Base-by-base conservation (phyloP, 2,113 vertebrate genomes). In the Girardinichthys multiradiatus region DNA sequence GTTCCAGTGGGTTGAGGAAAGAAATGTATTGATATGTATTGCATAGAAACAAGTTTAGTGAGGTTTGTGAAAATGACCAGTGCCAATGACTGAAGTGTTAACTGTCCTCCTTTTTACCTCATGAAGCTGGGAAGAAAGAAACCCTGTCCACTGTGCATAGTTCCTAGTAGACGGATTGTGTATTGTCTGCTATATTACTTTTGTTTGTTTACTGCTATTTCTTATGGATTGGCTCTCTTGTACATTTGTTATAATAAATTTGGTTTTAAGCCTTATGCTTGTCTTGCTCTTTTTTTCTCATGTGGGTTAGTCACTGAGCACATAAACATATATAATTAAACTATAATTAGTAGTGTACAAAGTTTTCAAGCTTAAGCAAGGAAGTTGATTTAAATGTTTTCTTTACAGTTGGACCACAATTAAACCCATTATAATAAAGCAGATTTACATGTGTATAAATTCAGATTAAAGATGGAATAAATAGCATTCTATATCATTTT, bases 181-280 rank as follows among this genome's bases (percentile, higher is more conserved):
- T 92, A 86, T 77, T 75, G 81, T 93, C 89, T 94, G 94, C 93
- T 91, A 87, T 91, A 91, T 95, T 94, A 94, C 76, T 95, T 95
- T 93, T 95, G 94, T 93, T 95, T 96, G 95, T 90, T 93, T 95
- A 92, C 90, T 96, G 95, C 96, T 95, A 93, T 96, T 96, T 96
- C 95, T 92, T 96, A 96, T 96, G 91, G 95, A 95, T 96, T 95
- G 93, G 94, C 94, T 95, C 94, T 95, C 96, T 97, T 97, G 96
- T 97, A 96, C 95, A 96, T 96, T 94, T 98, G 95, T 97, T 95
- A 97, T 97, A 98, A 97, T 97, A 96, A 97, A 97, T 94, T 87
- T 83, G 91, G 83, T 82, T 76, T 81, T 51, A 80, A 90, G 78
- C 90, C 88, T 70, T 64, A 80, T 6, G 10, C 12, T 14, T 2